Evolutionary conservation across 2,113 vertebrate species (phyloP).

Genomic region (Oceanodroma tethys): DNA sequence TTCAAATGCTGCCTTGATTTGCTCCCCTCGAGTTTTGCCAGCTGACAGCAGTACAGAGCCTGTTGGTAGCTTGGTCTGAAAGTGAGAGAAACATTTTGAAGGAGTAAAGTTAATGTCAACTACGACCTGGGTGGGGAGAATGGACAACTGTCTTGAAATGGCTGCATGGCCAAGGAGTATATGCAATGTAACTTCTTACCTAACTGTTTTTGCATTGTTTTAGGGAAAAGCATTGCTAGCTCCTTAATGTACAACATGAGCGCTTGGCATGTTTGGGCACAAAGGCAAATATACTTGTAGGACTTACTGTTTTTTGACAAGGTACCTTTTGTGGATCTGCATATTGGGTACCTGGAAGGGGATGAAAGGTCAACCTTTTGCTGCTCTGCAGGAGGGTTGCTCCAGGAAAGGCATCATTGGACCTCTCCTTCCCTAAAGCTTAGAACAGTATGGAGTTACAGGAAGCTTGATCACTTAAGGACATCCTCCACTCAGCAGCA

Average conservation of each 20-base stretch:
- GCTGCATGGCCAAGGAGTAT: background rate
- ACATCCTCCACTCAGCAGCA: background rate
- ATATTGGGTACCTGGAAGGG: background rate
- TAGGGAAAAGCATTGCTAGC: background rate
- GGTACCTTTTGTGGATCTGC: background rate
- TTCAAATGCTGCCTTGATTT: background rate
- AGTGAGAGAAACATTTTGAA: background rate
- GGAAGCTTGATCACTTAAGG: fast-evolving
- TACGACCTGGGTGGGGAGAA: background rate
- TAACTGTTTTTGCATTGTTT: fast-evolving
- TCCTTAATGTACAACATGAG: background rate
- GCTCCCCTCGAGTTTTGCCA: background rate
- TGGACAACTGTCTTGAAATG: background rate
- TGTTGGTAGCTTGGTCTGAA: background rate
- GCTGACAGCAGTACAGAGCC: background rate
- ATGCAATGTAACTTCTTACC: background rate
- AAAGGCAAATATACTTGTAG: fast-evolving
- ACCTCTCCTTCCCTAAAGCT: background rate
- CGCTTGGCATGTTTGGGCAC: background rate
- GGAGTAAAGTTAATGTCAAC: background rate
- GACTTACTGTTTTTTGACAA: background rate
- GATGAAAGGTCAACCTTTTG: background rate
- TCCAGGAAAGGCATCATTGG: background rate
- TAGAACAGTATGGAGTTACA: background rate
- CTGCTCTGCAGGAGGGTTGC: background rate